phyloP scores from a whole-genome alignment of 2,888 invertebrate species.

The Leuctra nigra region DNA sequence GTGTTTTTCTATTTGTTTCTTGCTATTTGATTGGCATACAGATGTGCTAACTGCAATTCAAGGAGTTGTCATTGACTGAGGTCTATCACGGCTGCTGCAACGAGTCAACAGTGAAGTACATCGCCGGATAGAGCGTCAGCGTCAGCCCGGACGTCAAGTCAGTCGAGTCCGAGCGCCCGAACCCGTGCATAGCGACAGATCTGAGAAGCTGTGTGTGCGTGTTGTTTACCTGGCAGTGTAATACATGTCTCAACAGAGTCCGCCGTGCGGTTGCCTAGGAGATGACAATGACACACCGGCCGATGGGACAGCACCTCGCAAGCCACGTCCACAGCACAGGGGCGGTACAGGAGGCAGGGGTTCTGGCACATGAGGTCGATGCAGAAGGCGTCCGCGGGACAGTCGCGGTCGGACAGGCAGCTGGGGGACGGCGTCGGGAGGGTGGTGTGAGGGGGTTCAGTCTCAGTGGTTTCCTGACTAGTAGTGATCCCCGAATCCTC shows the following conservation, averaged over 20 bases:
- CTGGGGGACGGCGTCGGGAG: background rate
- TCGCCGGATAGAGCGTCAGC: no score
- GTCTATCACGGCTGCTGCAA: no score
- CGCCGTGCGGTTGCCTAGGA: slow-evolving; percentile 36
- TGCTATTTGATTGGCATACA: no score
- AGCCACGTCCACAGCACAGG: slow-evolving; percentile 40
- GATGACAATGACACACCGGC: slow-evolving; percentile 51
- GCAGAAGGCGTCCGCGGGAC: slow-evolving; percentile 39
- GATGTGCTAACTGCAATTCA: no score
- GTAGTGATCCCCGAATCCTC: background rate
- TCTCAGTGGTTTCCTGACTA: background rate
- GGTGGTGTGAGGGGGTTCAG: background rate
- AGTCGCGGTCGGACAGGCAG: slow-evolving; percentile 30
- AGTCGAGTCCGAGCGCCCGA: no score
- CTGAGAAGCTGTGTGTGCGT: no score
- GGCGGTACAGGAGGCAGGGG: slow-evolving; percentile 46
- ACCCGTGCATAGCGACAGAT: no score
- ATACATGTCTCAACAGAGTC: slow-evolving; percentile 45
- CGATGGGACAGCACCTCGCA: slow-evolving; percentile 49
- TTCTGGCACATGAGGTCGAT: slow-evolving; percentile 44
- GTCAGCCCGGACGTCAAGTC: no score
- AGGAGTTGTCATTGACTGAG: no score
- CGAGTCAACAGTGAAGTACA: no score
- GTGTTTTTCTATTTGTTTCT: no score
- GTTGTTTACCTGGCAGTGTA: slow-evolving; percentile 54